These are phyloP conservation scores for Hypolimnas misippus DNA, from an alignment of 2,888 invertebrate genomes.

Conservation along the genomic window DNA sequence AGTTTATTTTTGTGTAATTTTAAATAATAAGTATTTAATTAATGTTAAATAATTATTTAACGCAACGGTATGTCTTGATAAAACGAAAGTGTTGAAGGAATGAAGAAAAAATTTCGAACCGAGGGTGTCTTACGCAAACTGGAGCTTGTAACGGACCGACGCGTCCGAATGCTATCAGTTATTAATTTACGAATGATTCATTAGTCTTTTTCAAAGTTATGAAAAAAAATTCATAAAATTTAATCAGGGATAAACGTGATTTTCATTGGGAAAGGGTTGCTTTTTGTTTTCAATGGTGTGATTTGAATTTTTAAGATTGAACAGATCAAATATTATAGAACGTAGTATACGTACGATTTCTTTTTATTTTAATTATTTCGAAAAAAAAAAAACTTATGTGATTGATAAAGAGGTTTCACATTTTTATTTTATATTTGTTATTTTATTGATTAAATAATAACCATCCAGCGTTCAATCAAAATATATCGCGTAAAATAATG, in stretches of 20 bases:
- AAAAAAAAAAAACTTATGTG: no score
- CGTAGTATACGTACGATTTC: no score
- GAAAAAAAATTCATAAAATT: conserved; percentile 62
- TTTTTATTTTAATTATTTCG: no score
- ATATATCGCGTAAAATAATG: no score
- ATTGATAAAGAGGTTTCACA: no score
- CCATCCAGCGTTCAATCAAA: no score
- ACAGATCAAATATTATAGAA: neutral
- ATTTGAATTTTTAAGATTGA: neutral
- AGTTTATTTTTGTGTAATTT: neutral
- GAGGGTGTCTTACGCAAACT: conserved; percentile 33
- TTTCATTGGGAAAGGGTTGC: conserved; percentile 65
- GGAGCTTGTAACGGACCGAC: conserved; percentile 38
- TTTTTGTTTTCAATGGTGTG: conserved; percentile 3
- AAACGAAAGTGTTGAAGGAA: neutral
- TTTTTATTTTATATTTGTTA: no score
- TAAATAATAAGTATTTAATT: neutral
- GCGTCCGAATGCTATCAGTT: conserved; percentile 51
- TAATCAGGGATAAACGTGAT: conserved; percentile 68
- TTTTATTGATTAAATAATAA: no score
- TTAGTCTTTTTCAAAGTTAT: conserved; percentile 43
- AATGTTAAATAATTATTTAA: neutral
- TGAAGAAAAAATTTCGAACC: neutral
- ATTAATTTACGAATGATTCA: conserved; percentile 82
- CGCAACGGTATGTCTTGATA: neutral